A percentile compares a stretch with the other conserved stretches of the same genome.
These are phyloP conservation scores for Pionites leucogaster DNA, from an alignment of 2,113 vertebrate genomes.

Conservation along the genomic window DNA sequence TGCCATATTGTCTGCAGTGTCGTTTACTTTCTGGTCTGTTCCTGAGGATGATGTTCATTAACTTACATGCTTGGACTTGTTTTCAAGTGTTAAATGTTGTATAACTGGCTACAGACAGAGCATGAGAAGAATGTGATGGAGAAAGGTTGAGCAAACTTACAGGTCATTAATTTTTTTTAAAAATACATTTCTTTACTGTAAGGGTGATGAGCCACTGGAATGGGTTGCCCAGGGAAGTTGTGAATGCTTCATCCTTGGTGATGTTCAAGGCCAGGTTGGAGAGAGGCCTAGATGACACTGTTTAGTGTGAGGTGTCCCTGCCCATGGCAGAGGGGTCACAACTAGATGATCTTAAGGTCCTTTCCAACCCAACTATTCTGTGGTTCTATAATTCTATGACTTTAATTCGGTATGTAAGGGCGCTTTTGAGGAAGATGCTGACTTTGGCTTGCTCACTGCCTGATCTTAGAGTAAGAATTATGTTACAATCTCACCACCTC, in stretches of 20 bases:
- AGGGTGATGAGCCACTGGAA: too few species aligned
- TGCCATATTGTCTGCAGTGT: not conserved
- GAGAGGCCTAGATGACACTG: too few species aligned
- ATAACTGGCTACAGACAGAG: not conserved
- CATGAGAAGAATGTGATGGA: not conserved
- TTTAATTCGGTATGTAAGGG: not conserved
- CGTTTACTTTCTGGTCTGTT: not conserved
- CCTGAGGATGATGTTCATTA: not conserved
- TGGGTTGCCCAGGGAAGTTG: too few species aligned
- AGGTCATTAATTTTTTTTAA: not conserved
- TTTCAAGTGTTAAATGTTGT: not conserved
- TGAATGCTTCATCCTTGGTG: too few species aligned
- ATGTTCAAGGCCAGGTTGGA: too few species aligned
- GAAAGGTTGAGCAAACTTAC: not conserved
- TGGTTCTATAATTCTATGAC: too few species aligned
- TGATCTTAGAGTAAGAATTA: not conserved
- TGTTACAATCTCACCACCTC: not conserved
- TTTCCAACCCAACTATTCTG: too few species aligned
- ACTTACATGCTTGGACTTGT: not conserved
- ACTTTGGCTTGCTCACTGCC: not conserved
- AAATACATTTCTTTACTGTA: not conserved
- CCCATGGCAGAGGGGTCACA: too few species aligned
- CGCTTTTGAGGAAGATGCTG: not conserved
- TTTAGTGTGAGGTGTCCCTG: too few species aligned
- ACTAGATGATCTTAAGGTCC: too few species aligned